Evolutionary conservation across 1,140 invertebrate species (phyloP).

Genomic region (Penaeus vannamei): DNA sequence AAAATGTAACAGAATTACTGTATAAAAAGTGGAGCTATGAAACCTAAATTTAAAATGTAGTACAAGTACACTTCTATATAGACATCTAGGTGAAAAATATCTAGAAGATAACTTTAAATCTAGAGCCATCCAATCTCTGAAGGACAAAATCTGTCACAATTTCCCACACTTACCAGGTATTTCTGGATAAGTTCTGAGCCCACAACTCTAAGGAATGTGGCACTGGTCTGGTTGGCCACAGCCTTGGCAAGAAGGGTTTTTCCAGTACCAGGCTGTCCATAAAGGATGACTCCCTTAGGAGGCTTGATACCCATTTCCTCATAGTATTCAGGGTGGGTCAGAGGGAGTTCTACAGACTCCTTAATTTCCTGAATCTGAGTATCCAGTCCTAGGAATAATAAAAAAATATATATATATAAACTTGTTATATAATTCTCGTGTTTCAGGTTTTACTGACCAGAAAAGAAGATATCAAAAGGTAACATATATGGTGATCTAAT

Average conservation of each 20-base stretch:
- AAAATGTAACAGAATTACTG: neutral
- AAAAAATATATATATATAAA: neutral
- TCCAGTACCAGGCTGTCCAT: constrained; percentile 98
- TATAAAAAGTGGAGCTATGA: no score
- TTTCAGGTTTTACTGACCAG: neutral
- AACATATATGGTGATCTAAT: no score
- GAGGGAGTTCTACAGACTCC: constrained; percentile 97
- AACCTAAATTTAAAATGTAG: no score
- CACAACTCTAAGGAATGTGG: constrained; percentile 98
- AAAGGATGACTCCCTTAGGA: constrained; percentile 99
- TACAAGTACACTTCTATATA: no score
- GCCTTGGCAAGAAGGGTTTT: constrained; percentile 99
- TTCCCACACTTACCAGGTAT: constrained; percentile 85
- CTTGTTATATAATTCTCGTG: neutral
- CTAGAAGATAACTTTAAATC: no score
- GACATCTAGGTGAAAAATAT: no score
- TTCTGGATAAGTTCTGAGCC: constrained; percentile 99
- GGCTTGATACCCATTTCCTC: constrained; percentile 99
- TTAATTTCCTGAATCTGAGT: constrained; percentile 99
- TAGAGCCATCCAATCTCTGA: neutral
- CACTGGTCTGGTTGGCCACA: constrained; percentile 99
- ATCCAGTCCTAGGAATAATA: constrained; percentile 81
- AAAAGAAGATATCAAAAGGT: no score
- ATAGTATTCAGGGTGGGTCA: constrained; percentile 99
- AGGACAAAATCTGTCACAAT: neutral